Percentiles rank a stretch among this genome's conserved stretches.
These are phyloP conservation scores for Lasioglossum marginatum DNA, from an alignment of 2,888 invertebrate genomes.

Conservation along the genomic window DNA sequence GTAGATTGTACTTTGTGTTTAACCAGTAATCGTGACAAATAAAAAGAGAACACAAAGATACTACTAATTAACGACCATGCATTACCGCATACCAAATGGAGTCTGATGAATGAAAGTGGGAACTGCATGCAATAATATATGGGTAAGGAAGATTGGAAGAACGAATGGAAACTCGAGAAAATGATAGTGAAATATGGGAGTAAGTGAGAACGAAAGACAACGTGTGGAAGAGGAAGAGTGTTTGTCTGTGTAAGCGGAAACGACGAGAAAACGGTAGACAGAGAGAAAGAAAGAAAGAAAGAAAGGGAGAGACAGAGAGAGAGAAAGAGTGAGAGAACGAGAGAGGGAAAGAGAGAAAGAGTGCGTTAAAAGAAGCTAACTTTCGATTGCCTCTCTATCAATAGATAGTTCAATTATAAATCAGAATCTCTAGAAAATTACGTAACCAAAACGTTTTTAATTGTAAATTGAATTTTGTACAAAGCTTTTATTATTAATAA, in stretches of 20 bases:
- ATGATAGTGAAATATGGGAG: slow-evolving; percentile 12
- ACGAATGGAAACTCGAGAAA: slow-evolving; percentile 38
- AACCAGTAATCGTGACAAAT: slow-evolving; percentile 48
- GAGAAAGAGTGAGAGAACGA: slow-evolving; percentile 22
- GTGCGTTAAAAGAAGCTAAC: slow-evolving; percentile 66
- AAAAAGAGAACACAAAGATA: slow-evolving; percentile 61
- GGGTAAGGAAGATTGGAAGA: slow-evolving; percentile 21
- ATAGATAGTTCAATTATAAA: slow-evolving; percentile 78
- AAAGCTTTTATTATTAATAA: slow-evolving; percentile 84
- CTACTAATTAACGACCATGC: slow-evolving; percentile 55
- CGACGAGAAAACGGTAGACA: slow-evolving; percentile 17
- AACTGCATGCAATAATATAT: slow-evolving; percentile 33
- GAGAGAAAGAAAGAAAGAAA: background rate
- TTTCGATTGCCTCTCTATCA: slow-evolving; percentile 72
- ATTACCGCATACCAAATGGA: slow-evolving; percentile 57
- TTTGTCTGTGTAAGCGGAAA: slow-evolving; percentile 28
- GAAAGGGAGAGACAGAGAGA: too few relatives aligned
- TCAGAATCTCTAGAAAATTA: slow-evolving; percentile 80
- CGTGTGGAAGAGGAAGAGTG: slow-evolving; percentile 14
- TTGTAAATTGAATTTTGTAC: slow-evolving; percentile 84
- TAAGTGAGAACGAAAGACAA: slow-evolving; percentile 27
- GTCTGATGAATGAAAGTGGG: slow-evolving; percentile 49
- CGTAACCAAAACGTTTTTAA: slow-evolving; percentile 83
- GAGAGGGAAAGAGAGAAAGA: slow-evolving; percentile 34
- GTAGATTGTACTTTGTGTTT: slow-evolving; percentile 68